phyloP scores from a whole-genome alignment of 2,113 vertebrate genomes.

The Bettongia penicillata region DNA sequence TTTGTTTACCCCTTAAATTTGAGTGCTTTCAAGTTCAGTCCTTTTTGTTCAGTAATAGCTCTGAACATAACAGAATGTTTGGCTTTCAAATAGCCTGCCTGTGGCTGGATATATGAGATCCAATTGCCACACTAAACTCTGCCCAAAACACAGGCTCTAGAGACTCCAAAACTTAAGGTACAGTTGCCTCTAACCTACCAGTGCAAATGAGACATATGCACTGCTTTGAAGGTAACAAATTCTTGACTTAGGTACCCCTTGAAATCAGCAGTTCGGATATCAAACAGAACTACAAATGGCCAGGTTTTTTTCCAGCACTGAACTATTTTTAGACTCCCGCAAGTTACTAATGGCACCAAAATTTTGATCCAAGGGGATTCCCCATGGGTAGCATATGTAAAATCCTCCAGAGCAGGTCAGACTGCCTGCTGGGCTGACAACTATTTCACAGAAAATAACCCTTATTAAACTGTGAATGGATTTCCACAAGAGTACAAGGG shows the following conservation, averaged over 20 bases:
- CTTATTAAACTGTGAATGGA: background rate
- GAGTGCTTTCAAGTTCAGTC: background rate
- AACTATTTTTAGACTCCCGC: background rate
- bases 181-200: background rate
- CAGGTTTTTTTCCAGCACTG: background rate
- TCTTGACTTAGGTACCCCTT: background rate
- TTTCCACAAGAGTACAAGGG: background rate
- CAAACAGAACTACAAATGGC: background rate
- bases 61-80: background rate
- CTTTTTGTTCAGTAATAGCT: background rate
- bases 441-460: background rate
- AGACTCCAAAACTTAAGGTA: background rate
- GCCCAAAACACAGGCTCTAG: background rate
- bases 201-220: background rate
- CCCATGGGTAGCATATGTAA: background rate
- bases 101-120: background rate
- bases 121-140: background rate
- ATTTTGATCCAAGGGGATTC: background rate
- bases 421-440: background rate
- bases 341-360: background rate
- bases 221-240: background rate
- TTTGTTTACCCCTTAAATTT: background rate
- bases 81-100: background rate
- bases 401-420: background rate
- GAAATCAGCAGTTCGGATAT: background rate